A percentile compares a stretch with the other conserved stretches of the same genome.
These are phyloP conservation scores for Choristoneura rosaceana DNA, from an alignment of 2,888 invertebrate genomes.

Conservation along the genomic window DNA sequence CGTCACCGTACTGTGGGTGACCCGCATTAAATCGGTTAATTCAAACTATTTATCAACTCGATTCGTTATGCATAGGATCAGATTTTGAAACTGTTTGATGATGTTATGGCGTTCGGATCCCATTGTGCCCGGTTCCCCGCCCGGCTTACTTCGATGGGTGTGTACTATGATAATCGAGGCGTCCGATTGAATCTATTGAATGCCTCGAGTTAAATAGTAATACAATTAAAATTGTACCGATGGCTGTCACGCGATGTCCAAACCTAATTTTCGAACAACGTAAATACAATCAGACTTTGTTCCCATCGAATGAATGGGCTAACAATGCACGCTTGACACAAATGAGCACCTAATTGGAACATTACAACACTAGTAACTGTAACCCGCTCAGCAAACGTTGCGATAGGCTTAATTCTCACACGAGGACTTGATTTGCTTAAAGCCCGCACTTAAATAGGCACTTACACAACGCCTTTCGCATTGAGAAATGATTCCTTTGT, in stretches of 20 bases:
- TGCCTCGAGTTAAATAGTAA: conserved; percentile 56
- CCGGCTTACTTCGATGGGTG: conserved; percentile 81
- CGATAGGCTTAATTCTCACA: conserved; percentile 63
- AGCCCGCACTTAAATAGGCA: conserved; percentile 7
- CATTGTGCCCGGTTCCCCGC: conserved; percentile 70
- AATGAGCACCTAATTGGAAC: conserved; percentile 84
- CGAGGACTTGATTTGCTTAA: conserved; percentile 26
- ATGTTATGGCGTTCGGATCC: conserved; percentile 77
- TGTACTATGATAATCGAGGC: conserved; percentile 79
- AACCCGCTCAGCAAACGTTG: conserved; percentile 59
- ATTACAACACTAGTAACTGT: conserved; percentile 76
- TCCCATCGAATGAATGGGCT: conserved; percentile 73
- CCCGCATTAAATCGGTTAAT: conserved; percentile 86
- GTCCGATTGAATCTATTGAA: conserved; percentile 76
- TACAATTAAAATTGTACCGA: conserved; percentile 43
- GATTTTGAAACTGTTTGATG: conserved; percentile 84
- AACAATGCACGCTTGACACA: conserved; percentile 79
- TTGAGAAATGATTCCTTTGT: background rate
- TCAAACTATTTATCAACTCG: conserved; percentile 84
- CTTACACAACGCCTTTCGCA: background rate
- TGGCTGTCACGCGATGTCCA: conserved; percentile 52
- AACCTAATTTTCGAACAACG: conserved; percentile 64
- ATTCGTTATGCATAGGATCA: conserved; percentile 84
- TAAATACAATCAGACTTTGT: conserved; percentile 72
- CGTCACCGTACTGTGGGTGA: conserved; percentile 83